Evolutionary conservation across 2,888 invertebrate genomes (phyloP).

Genomic region (Rhamnusium bicolor): DNA sequence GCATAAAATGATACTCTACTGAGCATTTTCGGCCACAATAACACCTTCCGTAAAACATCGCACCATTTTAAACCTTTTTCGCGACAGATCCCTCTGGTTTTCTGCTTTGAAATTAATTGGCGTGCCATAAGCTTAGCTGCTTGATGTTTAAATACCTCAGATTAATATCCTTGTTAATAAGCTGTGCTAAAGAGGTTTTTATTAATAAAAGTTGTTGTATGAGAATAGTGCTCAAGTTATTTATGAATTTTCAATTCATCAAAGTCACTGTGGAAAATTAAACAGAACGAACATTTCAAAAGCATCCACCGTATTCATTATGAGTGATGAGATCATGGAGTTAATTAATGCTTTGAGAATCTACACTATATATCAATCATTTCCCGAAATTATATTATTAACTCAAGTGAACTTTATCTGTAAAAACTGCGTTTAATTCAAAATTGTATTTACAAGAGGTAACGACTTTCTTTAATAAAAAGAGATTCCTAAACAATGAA

Average conservation of each 20-base stretch:
- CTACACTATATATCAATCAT: slow-evolving; percentile 26
- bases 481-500: too few relatives aligned
- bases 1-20: too few relatives aligned
- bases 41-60: too few relatives aligned
- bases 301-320: slow-evolving; percentile 24
- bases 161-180: slow-evolving; percentile 13
- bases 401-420: neutral
- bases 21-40: too few relatives aligned
- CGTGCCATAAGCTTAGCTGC: neutral
- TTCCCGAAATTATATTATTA: neutral
- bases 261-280: slow-evolving; percentile 31
- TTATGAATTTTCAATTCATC: slow-evolving; percentile 34
- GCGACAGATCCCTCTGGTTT: neutral
- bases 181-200: slow-evolving; percentile 4
- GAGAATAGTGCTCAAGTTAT: slow-evolving; percentile 20
- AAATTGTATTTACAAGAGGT: too few relatives aligned
- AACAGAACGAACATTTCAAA: slow-evolving; percentile 27
- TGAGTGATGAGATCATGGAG: slow-evolving; percentile 27
- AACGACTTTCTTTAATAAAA: too few relatives aligned
- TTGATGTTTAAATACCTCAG: neutral
- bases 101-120: neutral
- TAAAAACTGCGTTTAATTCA: too few relatives aligned
- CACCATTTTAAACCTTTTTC: too few relatives aligned
- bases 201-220: slow-evolving; percentile 7
- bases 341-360: slow-evolving; percentile 26